Conservation (phyloP, 2,113 vertebrate genomes). For the Nematolebias whitei region DNA sequence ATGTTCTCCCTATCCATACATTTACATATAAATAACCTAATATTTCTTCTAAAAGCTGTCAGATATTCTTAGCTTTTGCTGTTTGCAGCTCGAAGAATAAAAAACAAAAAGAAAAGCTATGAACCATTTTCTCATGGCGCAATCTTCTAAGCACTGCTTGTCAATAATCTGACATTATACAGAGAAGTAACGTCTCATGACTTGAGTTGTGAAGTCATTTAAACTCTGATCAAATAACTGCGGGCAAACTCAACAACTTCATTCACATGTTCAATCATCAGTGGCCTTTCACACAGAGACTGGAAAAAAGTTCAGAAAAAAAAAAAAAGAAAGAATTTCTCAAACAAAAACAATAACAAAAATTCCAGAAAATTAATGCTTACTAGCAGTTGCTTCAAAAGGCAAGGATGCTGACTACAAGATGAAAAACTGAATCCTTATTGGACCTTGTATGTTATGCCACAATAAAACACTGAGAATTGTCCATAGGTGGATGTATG, state of each 20-base stretch:
- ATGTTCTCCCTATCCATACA: background rate
- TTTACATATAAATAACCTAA: background rate
- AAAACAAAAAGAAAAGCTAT: conserved; percentile 26
- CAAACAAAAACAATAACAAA: no score
- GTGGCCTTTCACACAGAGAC: no score
- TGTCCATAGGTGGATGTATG: no score
- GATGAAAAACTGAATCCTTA: no score
- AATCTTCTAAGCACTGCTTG: conserved; percentile 16
- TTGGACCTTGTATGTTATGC: no score
- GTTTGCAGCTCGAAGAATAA: background rate
- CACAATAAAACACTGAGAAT: no score
- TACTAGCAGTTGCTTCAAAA: no score
- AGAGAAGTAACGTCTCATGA: conserved; percentile 6
- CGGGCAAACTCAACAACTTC: background rate
- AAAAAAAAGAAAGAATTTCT: no score
- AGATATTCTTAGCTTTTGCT: background rate
- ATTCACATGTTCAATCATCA: background rate
- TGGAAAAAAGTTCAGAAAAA: background rate
- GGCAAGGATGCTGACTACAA: no score
- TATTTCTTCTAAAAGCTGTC: background rate
- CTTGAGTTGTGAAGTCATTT: background rate
- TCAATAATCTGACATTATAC: conserved; percentile 16
- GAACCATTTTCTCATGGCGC: conserved; percentile 11
- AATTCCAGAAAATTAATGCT: no score
- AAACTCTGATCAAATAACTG: background rate